Percentiles rank a stretch among this genome's conserved stretches.
phyloP scores from a whole-genome alignment of 92 coral and sea anemone genomes.

The Zoanthus solanderi region DNA sequence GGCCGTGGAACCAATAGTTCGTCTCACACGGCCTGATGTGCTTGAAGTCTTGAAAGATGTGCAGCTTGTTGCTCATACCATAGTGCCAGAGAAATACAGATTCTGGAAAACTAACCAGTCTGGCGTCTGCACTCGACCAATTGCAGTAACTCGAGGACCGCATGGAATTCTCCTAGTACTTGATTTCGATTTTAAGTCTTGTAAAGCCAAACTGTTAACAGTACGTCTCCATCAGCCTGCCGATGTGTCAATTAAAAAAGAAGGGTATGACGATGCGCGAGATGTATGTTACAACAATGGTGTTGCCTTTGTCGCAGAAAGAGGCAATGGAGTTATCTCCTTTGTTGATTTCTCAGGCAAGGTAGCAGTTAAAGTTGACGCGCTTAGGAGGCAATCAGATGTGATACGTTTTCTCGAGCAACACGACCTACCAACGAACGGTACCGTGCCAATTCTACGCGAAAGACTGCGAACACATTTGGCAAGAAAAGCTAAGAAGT shows the following conservation, averaged over 20 bases:
- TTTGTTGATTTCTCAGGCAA: conserved; percentile 52
- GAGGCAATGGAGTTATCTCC: conserved; percentile 44
- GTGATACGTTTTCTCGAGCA: conserved; percentile 32
- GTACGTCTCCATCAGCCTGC: conserved; percentile 66
- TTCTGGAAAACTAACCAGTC: conserved; percentile 50
- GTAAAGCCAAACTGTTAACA: conserved; percentile 41
- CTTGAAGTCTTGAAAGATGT: neutral
- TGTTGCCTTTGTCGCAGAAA: conserved; percentile 52
- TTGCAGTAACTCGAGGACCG: conserved; percentile 63
- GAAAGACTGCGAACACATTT: conserved; percentile 51
- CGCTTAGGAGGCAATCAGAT: conserved; percentile 37
- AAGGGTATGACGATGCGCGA: conserved; percentile 58
- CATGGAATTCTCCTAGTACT: conserved; percentile 57
- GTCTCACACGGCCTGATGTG: conserved; percentile 32
- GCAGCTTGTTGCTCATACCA: conserved; percentile 40
- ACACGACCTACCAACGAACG: conserved; percentile 36
- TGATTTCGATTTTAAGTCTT: conserved; percentile 9
- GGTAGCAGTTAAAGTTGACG: neutral
- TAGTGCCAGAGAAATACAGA: conserved; percentile 52
- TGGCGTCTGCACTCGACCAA: conserved; percentile 63
- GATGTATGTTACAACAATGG: conserved; percentile 58
- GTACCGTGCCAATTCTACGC: conserved; percentile 52
- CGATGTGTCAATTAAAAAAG: conserved; percentile 45
- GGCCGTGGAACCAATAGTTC: conserved; percentile 24
- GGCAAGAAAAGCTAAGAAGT: conserved; percentile 34